Conservation (phyloP, 2,888 invertebrate species). For the Ischnus inquisitorius region DNA sequence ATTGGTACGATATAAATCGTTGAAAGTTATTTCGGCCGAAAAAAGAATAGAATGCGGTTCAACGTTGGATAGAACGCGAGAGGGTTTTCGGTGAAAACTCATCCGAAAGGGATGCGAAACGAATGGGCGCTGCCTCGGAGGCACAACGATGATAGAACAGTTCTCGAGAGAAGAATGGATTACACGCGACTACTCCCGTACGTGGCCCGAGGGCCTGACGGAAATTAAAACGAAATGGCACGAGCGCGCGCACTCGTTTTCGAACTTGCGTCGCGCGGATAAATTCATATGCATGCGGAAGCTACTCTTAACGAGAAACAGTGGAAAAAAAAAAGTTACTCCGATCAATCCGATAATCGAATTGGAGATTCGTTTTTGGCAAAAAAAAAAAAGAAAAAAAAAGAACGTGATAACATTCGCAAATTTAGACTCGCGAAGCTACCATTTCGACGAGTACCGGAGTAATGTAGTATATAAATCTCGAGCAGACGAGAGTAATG, state of each 20-base stretch:
- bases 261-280: slow-evolving; percentile 28
- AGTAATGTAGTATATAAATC: background rate
- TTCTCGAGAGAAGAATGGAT: slow-evolving; percentile 44
- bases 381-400: no score
- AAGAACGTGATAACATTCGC: background rate
- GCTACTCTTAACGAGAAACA: background rate
- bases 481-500: background rate
- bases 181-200: slow-evolving; percentile 33
- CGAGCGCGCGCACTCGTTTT: slow-evolving; percentile 71
- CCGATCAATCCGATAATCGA: background rate
- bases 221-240: slow-evolving; percentile 77
- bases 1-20: background rate
- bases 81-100: slow-evolving; percentile 8
- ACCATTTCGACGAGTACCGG: background rate
- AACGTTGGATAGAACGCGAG: background rate
- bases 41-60: background rate
- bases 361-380: background rate
- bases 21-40: background rate
- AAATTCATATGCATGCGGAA: slow-evolving; percentile 12
- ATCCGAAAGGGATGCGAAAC: slow-evolving; percentile 21
- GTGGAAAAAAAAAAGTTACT: background rate
- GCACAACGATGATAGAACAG: slow-evolving; percentile 41
- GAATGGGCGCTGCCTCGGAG: slow-evolving; percentile 57
- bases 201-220: slow-evolving; percentile 59
- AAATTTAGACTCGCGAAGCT: background rate